phyloP scores from a whole-genome alignment of 2,113 vertebrate species.

The Saccopteryx bilineata region DNA sequence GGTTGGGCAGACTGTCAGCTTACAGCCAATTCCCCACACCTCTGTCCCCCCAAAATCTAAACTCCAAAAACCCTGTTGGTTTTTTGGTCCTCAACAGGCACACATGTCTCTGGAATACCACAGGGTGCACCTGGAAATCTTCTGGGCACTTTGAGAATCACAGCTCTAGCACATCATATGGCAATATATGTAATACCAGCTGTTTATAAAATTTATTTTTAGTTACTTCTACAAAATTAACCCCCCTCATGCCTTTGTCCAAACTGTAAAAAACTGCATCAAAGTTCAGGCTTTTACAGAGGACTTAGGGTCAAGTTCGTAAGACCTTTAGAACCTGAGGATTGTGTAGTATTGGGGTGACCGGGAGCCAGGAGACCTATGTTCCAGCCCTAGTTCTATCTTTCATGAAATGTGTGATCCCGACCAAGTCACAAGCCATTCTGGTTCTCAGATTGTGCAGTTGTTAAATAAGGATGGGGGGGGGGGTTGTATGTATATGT shows the following conservation, averaged over 20 bases:
- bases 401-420: background rate
- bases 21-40: too few species aligned
- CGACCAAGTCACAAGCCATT: background rate
- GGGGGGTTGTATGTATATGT: background rate
- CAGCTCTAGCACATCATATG: constrained; percentile 59
- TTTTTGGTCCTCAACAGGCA: too few species aligned
- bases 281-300: constrained; percentile 34
- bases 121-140: too few species aligned
- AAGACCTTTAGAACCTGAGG: background rate
- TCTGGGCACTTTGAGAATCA: too few species aligned
- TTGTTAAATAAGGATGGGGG: background rate
- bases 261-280: background rate
- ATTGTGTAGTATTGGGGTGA: background rate
- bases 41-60: too few species aligned
- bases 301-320: background rate
- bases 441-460: background rate
- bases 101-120: too few species aligned
- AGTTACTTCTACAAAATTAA: constrained; percentile 77
- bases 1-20: too few species aligned
- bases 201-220: constrained; percentile 69
- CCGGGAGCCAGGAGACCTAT: background rate
- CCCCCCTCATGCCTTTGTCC: background rate
- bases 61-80: too few species aligned
- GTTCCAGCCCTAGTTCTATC: background rate
- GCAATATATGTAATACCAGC: constrained; percentile 63